These are phyloP conservation scores for Spizella passerina DNA, from an alignment of 2,797 vertebrate genomes.

Conservation along the genomic window DNA sequence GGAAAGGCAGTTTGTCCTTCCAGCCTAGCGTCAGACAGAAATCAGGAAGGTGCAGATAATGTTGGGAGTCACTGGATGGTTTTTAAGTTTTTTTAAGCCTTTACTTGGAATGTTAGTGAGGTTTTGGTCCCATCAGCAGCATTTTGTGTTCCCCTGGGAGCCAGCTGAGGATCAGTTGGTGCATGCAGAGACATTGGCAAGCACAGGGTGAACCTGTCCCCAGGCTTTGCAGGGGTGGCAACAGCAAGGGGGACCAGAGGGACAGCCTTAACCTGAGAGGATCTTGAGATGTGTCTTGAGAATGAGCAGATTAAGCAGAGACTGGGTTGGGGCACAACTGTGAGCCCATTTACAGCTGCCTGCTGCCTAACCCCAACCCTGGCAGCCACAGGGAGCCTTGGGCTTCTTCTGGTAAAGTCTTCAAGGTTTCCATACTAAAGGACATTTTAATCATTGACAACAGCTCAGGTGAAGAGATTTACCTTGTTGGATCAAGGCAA, in stretches of 20 bases:
- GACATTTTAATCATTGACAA: background rate
- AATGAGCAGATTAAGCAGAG: background rate
- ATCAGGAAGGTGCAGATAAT: fast-evolving
- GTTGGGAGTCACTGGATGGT: background rate
- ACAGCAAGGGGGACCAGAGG: background rate
- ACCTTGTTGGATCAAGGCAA: background rate
- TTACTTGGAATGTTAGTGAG: background rate
- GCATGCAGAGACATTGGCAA: background rate
- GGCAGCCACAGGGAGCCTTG: fast-evolving
- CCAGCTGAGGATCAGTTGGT: background rate
- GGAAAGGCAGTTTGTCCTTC: background rate
- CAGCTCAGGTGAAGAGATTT: background rate
- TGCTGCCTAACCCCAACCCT: background rate
- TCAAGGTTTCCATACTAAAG: background rate
- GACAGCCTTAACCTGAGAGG: too few relatives aligned
- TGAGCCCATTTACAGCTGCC: background rate
- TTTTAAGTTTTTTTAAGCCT: background rate
- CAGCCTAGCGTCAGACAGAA: background rate
- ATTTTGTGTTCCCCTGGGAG: background rate
- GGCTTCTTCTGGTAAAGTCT: background rate
- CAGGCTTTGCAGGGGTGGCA: background rate
- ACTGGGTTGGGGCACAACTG: background rate
- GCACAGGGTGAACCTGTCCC: too few relatives aligned
- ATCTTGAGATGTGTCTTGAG: background rate
- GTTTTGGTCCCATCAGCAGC: background rate